Evolutionary conservation across 2,888 invertebrate species (phyloP).

Genomic region (Zonitis immaculata): DNA sequence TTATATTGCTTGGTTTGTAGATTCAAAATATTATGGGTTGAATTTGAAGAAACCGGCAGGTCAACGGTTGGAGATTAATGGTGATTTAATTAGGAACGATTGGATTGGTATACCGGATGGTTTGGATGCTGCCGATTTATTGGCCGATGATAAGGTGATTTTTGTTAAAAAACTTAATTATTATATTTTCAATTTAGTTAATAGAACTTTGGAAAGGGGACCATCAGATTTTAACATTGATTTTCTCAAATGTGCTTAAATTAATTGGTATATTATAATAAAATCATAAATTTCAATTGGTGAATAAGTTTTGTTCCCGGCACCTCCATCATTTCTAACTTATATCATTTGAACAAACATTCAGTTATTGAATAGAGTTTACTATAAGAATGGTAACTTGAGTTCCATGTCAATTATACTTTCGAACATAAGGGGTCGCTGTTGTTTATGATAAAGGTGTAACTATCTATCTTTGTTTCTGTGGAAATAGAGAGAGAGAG

Average conservation of each 20-base stretch:
- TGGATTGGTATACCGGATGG: constrained; percentile 16
- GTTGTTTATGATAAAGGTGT: background rate
- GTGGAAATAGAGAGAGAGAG: too few species aligned
- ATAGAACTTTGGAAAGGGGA: background rate
- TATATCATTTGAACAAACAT: too few species aligned
- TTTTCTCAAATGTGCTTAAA: background rate
- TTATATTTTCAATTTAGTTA: background rate
- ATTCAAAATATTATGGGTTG: background rate
- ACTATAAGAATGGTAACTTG: background rate
- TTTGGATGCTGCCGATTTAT: constrained; percentile 13
- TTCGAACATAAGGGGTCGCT: background rate
- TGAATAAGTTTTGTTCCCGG: background rate
- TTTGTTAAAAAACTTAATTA: constrained; percentile 6
- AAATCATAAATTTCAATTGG: too few species aligned
- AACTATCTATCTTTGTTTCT: background rate
- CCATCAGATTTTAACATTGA: background rate
- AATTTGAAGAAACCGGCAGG: background rate
- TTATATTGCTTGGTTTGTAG: too few species aligned
- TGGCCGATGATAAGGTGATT: constrained; percentile 9
- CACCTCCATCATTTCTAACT: background rate
- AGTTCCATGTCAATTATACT: background rate
- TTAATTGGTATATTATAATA: too few species aligned
- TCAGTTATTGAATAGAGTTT: background rate
- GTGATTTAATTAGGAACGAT: background rate
- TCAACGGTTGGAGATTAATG: background rate